phyloP scores from a whole-genome alignment of 2,113 vertebrate species.

The Tachysurus fulvidraco region DNA sequence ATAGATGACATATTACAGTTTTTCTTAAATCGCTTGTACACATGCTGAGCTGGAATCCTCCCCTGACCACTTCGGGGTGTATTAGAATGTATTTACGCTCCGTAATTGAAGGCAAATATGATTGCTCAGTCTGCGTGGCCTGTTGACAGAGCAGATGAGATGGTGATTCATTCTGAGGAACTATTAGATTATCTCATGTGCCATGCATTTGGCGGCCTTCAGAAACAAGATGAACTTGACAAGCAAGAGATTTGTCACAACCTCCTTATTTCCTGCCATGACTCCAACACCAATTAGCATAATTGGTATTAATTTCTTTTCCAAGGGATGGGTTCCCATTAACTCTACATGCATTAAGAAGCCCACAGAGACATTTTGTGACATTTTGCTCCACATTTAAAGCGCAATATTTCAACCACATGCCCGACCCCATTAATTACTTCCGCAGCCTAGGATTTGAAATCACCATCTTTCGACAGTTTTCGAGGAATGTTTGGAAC shows the following conservation, averaged over 20 bases:
- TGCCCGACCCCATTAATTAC: not conserved
- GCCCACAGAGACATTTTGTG: constrained; percentile 37
- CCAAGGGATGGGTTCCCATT: constrained; percentile 54
- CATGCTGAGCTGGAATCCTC: not conserved
- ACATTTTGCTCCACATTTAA: constrained; percentile 44
- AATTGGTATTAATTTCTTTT: constrained; percentile 55
- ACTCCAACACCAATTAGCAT: constrained; percentile 59
- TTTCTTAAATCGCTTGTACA: constrained; percentile 4
- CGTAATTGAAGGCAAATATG: constrained; percentile 49
- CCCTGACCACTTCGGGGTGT: constrained; percentile 27
- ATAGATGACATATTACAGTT: not conserved
- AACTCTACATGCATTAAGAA: constrained; percentile 55
- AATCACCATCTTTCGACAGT: constrained; percentile 1
- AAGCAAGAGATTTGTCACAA: constrained; percentile 59
- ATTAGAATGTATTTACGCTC: constrained; percentile 39
- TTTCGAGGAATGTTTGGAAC: constrained; percentile 2
- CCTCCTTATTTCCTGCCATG: constrained; percentile 60
- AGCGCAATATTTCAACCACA: constrained; percentile 14
- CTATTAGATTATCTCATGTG: constrained; percentile 50
- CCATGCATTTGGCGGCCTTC: constrained; percentile 53
- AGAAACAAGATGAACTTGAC: constrained; percentile 53
- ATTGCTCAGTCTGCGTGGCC: constrained; percentile 46
- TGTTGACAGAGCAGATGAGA: constrained; percentile 50
- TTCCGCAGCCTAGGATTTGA: constrained; percentile 8
- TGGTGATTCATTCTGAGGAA: constrained; percentile 55